A percentile compares a stretch with the other conserved stretches of the same genome.
Evolutionary conservation across 2,797 vertebrate genomes (phyloP).

Genomic region (Phrynocephalus guinanensis): DNA sequence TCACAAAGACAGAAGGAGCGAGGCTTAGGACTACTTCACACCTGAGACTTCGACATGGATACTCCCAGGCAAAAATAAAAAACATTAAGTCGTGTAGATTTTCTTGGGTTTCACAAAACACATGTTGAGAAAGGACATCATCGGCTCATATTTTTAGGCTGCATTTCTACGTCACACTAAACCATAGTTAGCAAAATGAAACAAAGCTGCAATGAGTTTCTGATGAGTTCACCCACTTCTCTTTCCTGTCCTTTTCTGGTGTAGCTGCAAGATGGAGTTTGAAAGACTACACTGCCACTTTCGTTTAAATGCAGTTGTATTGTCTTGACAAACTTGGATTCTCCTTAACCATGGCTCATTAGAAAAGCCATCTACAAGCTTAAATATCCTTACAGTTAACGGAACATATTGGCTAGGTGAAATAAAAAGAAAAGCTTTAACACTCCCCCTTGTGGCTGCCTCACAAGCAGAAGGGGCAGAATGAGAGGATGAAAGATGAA

Average conservation of each 20-base stretch:
- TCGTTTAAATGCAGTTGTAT: neutral
- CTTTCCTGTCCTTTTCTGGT: neutral
- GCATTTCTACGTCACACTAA: neutral
- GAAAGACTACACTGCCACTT: neutral
- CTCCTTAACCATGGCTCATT: neutral
- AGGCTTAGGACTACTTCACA: too few relatives aligned
- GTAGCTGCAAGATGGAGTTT: neutral
- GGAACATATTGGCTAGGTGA: neutral
- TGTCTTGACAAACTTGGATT: neutral
- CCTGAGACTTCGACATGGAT: neutral
- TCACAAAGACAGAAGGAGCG: too few relatives aligned
- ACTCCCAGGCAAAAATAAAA: neutral
- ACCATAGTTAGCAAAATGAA: neutral
- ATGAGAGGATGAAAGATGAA: neutral
- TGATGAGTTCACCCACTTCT: too few relatives aligned
- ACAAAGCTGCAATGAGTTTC: neutral
- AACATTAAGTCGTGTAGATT: neutral
- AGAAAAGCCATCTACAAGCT: neutral
- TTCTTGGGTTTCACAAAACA: neutral
- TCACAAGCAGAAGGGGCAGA: neutral
- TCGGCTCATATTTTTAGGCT: neutral
- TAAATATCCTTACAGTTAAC: neutral
- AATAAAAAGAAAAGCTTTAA: neutral
- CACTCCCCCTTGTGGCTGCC: neutral
- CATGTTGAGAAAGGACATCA: neutral